Evolutionary conservation across 2,113 vertebrate genomes (phyloP), one percentile per base, ranked within the genome.

Genomic region (Buteo buteo): DNA sequence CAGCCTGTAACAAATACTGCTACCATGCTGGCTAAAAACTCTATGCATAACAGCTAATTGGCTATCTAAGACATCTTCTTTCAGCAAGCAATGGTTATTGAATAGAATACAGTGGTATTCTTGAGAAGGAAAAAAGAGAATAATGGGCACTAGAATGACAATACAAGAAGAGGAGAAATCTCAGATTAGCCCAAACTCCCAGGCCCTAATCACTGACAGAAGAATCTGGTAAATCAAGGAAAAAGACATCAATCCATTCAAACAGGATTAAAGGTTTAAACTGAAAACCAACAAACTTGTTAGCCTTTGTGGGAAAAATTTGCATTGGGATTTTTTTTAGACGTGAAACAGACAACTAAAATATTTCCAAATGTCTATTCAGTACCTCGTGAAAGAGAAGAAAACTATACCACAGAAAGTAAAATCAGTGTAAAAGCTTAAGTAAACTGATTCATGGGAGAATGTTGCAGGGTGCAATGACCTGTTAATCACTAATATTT

Each of bases 11-110:
- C 81, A 97, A 96, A 88, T 93, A 79, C 82, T 72, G 96, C 94
- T 94, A 89, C 89, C 97, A 98, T 90, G 84, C 92, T 97, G 96
- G 93, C 85, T 96, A 94, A 95, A 96, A 96, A 83, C 88, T 95
- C 91, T 87, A 94, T 94, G 82, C 96, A 97, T 72, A 95, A 76
- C 83, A 97, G 86, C 55, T 98, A 98, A 97, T 97, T 97, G 96
- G 94, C 96, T 97, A 86, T 91, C 77, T 83, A 94, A 96, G 91
- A 83, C 80, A 93, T 91, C 65, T 95, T 95, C 88, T 96, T 97
- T 96, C 95, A 96, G 44, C 83, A 69, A 91, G 84, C 71, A 83
- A 52, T 96, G 83, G 85, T 94, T 93, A 93, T 92, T 86, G 96
- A 95, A 90, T 92, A 96, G 85, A 96, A 96, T 96, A 87, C 86